These are phyloP conservation scores for Drosophila simulans DNA, from an alignment of 1,140 invertebrate genomes.

Conservation along the genomic window DNA sequence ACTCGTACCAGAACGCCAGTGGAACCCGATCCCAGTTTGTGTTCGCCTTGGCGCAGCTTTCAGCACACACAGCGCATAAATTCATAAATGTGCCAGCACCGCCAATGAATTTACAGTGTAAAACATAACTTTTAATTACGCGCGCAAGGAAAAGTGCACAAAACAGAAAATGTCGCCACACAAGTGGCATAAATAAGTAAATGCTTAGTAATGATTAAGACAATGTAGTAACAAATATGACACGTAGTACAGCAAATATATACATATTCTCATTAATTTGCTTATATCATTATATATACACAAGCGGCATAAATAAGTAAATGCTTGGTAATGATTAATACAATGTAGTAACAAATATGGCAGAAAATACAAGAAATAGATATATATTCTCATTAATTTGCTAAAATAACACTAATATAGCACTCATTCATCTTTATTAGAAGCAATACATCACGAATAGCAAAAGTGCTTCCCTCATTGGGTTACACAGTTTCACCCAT, in stretches of 20 bases:
- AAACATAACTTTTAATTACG: constrained; percentile 71
- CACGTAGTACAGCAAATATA: background rate
- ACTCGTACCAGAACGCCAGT: constrained; percentile 13
- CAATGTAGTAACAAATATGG: background rate
- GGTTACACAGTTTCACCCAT: background rate
- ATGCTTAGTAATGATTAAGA: constrained; percentile 1
- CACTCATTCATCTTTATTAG: too few relatives aligned
- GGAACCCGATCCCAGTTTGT: constrained; percentile 31
- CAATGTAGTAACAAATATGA: background rate
- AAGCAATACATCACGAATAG: too few relatives aligned
- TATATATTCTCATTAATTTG: too few relatives aligned
- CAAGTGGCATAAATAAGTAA: constrained; percentile 21
- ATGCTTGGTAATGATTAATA: background rate
- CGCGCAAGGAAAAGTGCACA: constrained; percentile 28
- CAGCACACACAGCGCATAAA: constrained; percentile 49
- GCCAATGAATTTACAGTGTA: constrained; percentile 55
- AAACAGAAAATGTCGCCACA: constrained; percentile 19
- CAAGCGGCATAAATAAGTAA: constrained; percentile 21
- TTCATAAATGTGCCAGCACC: constrained; percentile 53
- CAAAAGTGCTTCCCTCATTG: too few relatives aligned
- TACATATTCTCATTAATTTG: too few relatives aligned
- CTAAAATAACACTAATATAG: background rate
- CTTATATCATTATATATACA: too few relatives aligned
- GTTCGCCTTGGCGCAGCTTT: constrained; percentile 25
- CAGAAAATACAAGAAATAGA: background rate